Evolutionary conservation across 2,797 vertebrate species (phyloP), one percentile per base, ranked within the genome.

Genomic region (Astyanax mexicanus): DNA sequence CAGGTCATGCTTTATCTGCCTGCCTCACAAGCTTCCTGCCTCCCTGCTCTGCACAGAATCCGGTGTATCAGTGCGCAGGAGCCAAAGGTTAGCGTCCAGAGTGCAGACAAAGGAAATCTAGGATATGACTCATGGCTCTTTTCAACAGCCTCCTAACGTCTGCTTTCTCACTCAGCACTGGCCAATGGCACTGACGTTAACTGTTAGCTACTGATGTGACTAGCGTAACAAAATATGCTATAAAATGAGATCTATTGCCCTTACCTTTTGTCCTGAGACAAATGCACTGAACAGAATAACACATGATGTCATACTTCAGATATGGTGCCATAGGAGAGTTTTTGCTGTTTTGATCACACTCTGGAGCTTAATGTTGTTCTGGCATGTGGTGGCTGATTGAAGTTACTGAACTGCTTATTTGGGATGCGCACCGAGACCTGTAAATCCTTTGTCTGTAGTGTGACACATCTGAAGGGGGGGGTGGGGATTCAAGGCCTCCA

Each of bases 31-130:
- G 72, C 78, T 88, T 89, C 89, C 88, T 87, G 84, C 78, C 75
- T 73, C 51, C 71, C 70, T 69, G 40, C 66, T 51, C 49, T 15
- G 57, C 23, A 9, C 51, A 42, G 75, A 71, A 80, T 76, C 75
- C 77, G 68, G 83, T 78, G 81, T 80, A 81, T 84, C 84, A 82
- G 79, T 69, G 62, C 7, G 60, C 70, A 9, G 38, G 68, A 80
- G 83, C 74, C 85, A 86, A 85, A 87, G 85, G 87, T 86, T 84
- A 87, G 75, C 74, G 51, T 82, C 81, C 86, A 88, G 86, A 81
- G 49, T 60, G 57, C 75, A 81, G 80, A 83, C 80, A 83, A 74
- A 85, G 80, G 82, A 85, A 82, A 83, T 73, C 38, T 42, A 80
- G 87, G 87, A 87, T 80, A 69, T 86, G 81, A 84, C 75, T 88